A percentile compares a stretch with the other conserved stretches of the same genome.
Conservation (phyloP, 1,140 invertebrate species). For the Bombus pyrosoma region DNA sequence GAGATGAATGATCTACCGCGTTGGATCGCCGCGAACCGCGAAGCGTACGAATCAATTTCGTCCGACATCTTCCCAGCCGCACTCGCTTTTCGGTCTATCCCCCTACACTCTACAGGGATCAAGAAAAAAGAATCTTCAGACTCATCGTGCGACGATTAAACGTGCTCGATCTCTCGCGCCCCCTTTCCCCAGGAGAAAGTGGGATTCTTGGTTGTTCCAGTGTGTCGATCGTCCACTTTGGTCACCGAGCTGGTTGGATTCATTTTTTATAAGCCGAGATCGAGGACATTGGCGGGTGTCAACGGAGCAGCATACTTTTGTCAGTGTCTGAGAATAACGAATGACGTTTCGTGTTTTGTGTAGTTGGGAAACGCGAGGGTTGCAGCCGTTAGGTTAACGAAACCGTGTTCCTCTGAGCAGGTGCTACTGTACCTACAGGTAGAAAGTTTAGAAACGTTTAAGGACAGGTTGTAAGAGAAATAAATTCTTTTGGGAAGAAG, state of each 20-base stretch:
- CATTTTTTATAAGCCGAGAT: slow-evolving; percentile 3
- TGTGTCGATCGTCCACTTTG: slow-evolving; percentile 8
- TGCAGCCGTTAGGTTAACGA: neutral
- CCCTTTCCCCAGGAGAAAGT: neutral
- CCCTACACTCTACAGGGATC: neutral
- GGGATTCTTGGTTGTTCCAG: neutral
- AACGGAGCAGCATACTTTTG: neutral
- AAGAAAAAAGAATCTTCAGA: slow-evolving; percentile 14
- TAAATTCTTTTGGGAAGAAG: too few species aligned
- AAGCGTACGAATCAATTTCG: slow-evolving; percentile 69
- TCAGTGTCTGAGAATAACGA: neutral
- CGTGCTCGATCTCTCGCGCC: neutral
- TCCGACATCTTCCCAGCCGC: slow-evolving; percentile 67
- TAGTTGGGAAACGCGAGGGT: neutral
- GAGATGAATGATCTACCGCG: slow-evolving; percentile 61
- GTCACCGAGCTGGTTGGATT: neutral
- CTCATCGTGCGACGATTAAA: slow-evolving; percentile 70
- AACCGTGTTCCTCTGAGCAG: neutral
- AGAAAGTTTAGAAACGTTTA: neutral
- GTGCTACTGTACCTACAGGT: neutral
- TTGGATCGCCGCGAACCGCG: slow-evolving; percentile 48
- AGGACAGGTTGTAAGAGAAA: too few species aligned
- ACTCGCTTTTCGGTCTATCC: slow-evolving; percentile 1
- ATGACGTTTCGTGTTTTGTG: neutral
- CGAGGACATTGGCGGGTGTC: neutral